Conservation (phyloP, 2,797 vertebrate genomes). For the Clarias platycephalus region DNA sequence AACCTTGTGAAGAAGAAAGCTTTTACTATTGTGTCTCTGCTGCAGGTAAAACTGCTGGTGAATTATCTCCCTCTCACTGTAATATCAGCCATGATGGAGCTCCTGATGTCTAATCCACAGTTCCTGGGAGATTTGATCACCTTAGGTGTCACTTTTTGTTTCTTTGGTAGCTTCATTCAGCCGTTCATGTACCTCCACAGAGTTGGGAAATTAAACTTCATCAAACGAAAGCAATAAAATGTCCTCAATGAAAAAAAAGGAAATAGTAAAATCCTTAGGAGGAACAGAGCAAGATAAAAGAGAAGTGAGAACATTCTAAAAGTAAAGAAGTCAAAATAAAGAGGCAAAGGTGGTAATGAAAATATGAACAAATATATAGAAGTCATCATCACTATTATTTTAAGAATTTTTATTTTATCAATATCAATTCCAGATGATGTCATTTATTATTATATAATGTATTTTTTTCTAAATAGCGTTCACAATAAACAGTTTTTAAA, state of each 20-base stretch:
- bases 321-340: background rate
- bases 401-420: background rate
- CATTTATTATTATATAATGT: background rate
- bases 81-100: background rate
- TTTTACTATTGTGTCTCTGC: slow-evolving; percentile 1
- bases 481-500: background rate
- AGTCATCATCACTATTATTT: background rate
- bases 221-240: background rate
- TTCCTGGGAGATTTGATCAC: background rate
- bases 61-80: background rate
- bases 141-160: background rate
- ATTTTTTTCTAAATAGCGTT: background rate
- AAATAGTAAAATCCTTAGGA: background rate
- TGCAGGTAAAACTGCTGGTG: slow-evolving; percentile 1
- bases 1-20: background rate
- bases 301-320: background rate
- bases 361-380: background rate
- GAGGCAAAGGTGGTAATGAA: background rate
- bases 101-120: background rate
- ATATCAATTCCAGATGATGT: background rate
- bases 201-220: background rate
- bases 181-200: slow-evolving; percentile 19
- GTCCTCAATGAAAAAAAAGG: background rate
- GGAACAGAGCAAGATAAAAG: background rate
- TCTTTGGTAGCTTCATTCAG: slow-evolving; percentile 21